Evolutionary conservation across 2,888 invertebrate genomes (phyloP), one percentile per base, ranked within the genome.

Genomic region (Stomorhina lunata): DNA sequence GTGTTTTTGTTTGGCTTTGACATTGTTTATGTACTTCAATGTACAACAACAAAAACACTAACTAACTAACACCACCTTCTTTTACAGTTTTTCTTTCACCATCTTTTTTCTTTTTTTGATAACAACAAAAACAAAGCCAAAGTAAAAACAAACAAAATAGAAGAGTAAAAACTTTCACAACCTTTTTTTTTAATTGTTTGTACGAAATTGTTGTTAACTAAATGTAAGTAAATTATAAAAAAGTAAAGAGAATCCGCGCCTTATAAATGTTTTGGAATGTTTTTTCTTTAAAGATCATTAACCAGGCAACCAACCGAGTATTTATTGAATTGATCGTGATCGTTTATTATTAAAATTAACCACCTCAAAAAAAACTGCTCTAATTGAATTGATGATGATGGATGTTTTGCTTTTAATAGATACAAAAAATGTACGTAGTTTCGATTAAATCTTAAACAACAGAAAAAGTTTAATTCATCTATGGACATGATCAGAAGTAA

Each of bases 111-210:
- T 43, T 43, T 12, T 25, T 45, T 45, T 63, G 15, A 45, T 27
- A 37, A 37, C 66, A 48, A 55, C 32, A 20, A 20, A 12, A 17
- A 55, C 20, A 12, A n/a, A n/a, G n/a, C n/a, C n/a, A 12, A 15
- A 32, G 0, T 2, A 34, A 32, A 22, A 29, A 32, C 37, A 76
- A 27, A 9, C 32, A 50, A 34, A 37, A n/a, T 22, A 29, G 20
- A 50, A 61, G 34, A 43, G n/a, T n/a, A 75, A 55, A 78, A 82
- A 82, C 81, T 82, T 82, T 82, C 81, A 78, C 81, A 78, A 75
- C 34, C 50, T 69, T 77, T 71, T 66, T 57, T 50, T 53, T 72
- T 50, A 81, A 78, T 72, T 66, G 68, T 40, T 71, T 37, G 48
- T 40, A 55, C 29, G 37, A 68, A 68, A 61, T 61, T 48, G 22